Evolutionary conservation across 2,888 invertebrate genomes (phyloP), one percentile per base, ranked within the genome.

Genomic region (Xanthorhoe designata): DNA sequence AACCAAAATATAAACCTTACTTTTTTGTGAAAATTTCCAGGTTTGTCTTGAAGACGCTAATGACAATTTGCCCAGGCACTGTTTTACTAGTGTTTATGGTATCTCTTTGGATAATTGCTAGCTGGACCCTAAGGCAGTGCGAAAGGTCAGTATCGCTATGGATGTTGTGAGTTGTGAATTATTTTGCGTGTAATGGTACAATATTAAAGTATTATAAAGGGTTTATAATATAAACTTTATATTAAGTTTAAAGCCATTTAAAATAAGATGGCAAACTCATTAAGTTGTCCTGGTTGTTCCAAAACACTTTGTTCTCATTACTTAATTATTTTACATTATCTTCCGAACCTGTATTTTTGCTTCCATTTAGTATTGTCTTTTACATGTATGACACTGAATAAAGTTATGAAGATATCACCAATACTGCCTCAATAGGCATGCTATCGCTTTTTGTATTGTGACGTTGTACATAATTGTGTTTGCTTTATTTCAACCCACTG

Each of bases 61-160:
- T 99, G 99, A 99, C 99, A 88, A 99, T 99, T 90, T 99, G 99
- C 92, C 99, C 99, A 62, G 99, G 96, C 91, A 99, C 96, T 73
- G 99, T 99, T 80, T 96, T 99, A 81, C 95, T 99, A 83, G 99
- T 99, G 78, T 99, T 99, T 95, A 99, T 99, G 98, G 98, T 99
- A 75, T 99, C 99, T 8, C 94, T 99, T 72, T 99, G 99, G 99
- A 98, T 99, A 90, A 99, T 99, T 82, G 99, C 99, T 75, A 99
- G 98, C 85, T 99, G 99, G 99, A 98, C 99, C 72, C 94, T 99
- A 78, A 95, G 99, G 76, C 98, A 99, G 82, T 99, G 99, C 90
- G 99, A 99, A 95, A 97, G 99, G 99, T 99, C 94, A 94, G 94
- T 90, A 86, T 73, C 66, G 64, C 74, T 77, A 66, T 79, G 75